These are phyloP conservation scores for Deladenus siricidicola DNA, from an alignment of 2,888 invertebrate genomes.

Conservation along the genomic window DNA sequence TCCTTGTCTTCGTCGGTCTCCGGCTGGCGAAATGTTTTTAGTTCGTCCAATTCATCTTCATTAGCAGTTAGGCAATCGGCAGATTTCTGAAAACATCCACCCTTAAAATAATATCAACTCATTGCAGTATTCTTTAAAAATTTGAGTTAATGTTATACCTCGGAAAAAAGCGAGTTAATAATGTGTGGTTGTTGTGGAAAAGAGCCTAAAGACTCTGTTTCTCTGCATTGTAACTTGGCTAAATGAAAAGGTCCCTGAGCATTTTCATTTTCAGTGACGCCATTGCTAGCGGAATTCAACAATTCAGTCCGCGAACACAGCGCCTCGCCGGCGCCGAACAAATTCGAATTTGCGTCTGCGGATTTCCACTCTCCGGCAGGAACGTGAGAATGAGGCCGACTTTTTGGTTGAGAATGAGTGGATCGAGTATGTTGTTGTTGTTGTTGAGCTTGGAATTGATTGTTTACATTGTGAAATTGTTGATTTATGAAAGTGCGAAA, in stretches of 20 bases:
- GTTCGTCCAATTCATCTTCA: neutral
- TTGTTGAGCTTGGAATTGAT: neutral
- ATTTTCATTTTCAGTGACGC: too few species aligned
- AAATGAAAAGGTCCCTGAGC: too few species aligned
- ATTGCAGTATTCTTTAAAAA: too few species aligned
- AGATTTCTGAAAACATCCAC: too few species aligned
- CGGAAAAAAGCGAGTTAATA: too few species aligned
- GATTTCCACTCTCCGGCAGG: neutral
- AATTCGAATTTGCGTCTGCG: neutral
- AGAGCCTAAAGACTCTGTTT: too few species aligned
- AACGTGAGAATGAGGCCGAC: neutral
- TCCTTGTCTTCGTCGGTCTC: neutral
- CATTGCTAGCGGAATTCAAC: neutral
- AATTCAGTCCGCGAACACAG: neutral
- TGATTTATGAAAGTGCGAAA: neutral
- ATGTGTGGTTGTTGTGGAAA: too few species aligned
- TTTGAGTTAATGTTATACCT: too few species aligned
- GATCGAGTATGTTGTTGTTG: neutral
- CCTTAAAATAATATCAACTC: too few species aligned
- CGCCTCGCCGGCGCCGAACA: conserved; percentile 2
- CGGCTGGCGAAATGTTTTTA: neutral
- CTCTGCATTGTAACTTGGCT: too few species aligned
- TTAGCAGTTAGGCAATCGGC: too few species aligned
- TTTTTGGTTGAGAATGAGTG: too few species aligned
- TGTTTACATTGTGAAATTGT: neutral